phyloP scores from a whole-genome alignment of 2,888 invertebrate species.

The Lasioglossum villosulum region DNA sequence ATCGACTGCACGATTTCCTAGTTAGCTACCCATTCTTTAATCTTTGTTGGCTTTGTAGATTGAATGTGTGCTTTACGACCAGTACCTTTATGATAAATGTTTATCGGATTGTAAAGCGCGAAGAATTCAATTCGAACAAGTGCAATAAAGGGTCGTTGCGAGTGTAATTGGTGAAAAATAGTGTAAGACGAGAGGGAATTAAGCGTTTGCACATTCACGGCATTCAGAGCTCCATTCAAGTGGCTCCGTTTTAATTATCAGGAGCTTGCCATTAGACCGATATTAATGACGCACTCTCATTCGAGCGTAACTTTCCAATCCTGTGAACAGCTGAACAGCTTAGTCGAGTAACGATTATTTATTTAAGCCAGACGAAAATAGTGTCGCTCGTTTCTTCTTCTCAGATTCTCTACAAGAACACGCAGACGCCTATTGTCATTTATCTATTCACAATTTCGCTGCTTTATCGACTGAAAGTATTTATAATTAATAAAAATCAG shows the following conservation, averaged over 20 bases:
- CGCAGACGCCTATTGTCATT: not conserved
- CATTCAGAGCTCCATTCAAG: conserved; percentile 57
- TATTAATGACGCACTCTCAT: conserved; percentile 72
- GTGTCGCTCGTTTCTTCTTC: conserved; percentile 41
- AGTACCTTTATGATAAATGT: not conserved
- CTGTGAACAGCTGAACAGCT: conserved; percentile 9
- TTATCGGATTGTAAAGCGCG: not conserved
- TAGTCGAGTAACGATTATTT: conserved; percentile 63
- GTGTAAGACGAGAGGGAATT: not conserved
- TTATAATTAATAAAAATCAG: not conserved
- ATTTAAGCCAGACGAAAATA: conserved; percentile 70
- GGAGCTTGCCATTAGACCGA: conserved; percentile 70
- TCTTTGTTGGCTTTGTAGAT: not conserved
- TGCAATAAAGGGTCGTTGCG: not conserved
- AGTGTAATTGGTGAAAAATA: not conserved
- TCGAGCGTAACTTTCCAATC: conserved; percentile 42
- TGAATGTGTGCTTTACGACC: not conserved
- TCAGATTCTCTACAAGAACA: not conserved
- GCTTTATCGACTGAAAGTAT: not conserved
- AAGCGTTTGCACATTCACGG: conserved; percentile 40
- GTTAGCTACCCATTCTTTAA: not conserved
- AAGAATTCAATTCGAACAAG: not conserved
- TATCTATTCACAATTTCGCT: not conserved
- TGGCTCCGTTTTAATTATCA: conserved; percentile 76
- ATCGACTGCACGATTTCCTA: not conserved